Evolutionary conservation across 2,113 vertebrate species (phyloP).

Genomic region (Montifringilla adamsi): DNA sequence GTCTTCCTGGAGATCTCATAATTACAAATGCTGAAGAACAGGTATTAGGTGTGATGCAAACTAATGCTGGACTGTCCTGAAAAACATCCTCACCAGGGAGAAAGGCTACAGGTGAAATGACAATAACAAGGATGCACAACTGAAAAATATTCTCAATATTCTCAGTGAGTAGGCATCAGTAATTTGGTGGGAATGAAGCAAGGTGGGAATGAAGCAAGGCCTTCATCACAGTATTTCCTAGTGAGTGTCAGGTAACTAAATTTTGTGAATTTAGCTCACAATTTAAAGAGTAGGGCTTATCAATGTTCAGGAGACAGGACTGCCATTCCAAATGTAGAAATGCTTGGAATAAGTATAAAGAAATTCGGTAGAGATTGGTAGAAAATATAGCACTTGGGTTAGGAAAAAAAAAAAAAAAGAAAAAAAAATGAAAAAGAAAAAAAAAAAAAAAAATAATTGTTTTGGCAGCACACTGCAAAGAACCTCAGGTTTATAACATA

Average conservation of each 20-base stretch:
- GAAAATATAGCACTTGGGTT: background rate
- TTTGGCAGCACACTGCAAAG: background rate
- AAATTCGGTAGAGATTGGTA: background rate
- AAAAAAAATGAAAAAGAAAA: too few species aligned
- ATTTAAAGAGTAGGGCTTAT: background rate
- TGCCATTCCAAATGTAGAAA: background rate
- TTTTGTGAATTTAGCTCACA: background rate
- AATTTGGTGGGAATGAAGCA: accelerated
- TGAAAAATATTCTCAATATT: background rate
- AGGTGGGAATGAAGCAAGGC: accelerated
- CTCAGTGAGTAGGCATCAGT: background rate
- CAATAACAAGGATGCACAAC: background rate
- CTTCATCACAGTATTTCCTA: background rate
- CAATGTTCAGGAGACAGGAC: background rate
- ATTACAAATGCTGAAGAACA: background rate
- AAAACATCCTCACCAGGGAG: background rate
- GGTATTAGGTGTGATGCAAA: background rate
- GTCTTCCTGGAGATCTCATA: background rate
- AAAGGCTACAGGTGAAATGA: background rate
- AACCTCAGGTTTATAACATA: background rate
- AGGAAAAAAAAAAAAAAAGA: too few species aligned
- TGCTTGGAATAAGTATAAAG: background rate
- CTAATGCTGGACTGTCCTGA: background rate
- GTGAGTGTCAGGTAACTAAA: background rate
- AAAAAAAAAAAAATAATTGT: background rate